Conservation (phyloP, 2,888 invertebrate genomes). For the Palloptera scutellata region DNA sequence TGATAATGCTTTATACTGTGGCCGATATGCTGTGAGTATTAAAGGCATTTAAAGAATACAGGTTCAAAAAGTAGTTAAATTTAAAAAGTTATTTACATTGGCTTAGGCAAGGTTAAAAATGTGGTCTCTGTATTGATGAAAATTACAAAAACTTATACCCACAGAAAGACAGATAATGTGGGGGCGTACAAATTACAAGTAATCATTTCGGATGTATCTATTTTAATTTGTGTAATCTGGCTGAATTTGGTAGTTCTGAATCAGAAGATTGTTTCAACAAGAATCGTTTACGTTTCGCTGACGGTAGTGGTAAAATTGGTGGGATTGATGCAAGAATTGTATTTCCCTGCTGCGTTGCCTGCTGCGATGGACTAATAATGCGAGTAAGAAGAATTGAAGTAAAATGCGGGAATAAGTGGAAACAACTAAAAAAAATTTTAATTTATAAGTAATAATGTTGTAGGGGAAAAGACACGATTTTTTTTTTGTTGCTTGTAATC, state of each 20-base stretch:
- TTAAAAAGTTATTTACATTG: too few species aligned
- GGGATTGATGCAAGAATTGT: conserved; percentile 47
- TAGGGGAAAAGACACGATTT: too few species aligned
- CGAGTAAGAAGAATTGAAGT: too few species aligned
- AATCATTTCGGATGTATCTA: conserved; percentile 66
- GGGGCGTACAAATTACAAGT: conserved; percentile 62
- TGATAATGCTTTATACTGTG: conserved; percentile 68
- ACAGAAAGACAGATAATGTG: conserved; percentile 48
- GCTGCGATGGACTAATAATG: conserved; percentile 67
- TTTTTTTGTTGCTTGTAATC: too few species aligned
- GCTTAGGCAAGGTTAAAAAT: conserved; percentile 63
- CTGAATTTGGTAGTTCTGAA: conserved; percentile 59
- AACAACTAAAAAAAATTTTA: too few species aligned
- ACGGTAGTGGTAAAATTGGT: conserved; percentile 52
- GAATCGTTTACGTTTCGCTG: conserved; percentile 56
- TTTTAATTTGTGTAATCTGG: conserved; percentile 67
- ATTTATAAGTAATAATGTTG: too few species aligned
- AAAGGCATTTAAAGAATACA: not conserved
- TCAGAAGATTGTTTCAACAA: conserved; percentile 67
- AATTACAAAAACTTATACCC: conserved; percentile 64
- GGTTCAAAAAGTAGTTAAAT: not conserved
- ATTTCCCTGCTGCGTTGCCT: conserved; percentile 68
- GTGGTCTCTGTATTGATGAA: conserved; percentile 69
- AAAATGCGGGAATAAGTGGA: too few species aligned
- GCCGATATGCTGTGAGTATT: conserved; percentile 62